Conservation (phyloP, 35 echinoderm and acorn worm species). For the Chiridota heheva region DNA sequence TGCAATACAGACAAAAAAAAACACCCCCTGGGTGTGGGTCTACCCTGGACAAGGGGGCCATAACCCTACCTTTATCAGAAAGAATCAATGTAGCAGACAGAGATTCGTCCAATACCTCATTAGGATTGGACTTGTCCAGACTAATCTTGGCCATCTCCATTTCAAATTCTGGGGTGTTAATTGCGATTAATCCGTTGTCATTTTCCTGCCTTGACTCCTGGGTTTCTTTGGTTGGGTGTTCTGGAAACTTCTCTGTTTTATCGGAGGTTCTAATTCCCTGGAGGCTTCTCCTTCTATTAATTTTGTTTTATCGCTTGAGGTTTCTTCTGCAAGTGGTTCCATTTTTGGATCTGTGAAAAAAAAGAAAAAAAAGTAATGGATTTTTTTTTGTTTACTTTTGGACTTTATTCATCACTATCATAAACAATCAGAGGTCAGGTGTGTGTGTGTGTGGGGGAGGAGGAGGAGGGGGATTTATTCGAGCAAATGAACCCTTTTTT, state of each 20-base stretch:
- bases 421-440: too few relatives aligned
- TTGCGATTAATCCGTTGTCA: constrained; percentile 19
- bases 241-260: not conserved
- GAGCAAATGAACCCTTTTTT: too few relatives aligned
- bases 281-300: constrained; percentile 39
- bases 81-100: constrained; percentile 32
- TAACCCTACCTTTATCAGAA: constrained; percentile 45
- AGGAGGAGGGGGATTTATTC: too few relatives aligned
- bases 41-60: not conserved
- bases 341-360: not conserved
- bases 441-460: too few relatives aligned
- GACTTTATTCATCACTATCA: too few relatives aligned
- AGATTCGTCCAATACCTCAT: constrained; percentile 33
- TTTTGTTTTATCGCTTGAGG: constrained; percentile 1
- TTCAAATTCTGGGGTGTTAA: constrained; percentile 56
- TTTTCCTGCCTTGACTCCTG: not conserved
- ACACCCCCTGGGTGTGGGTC: constrained; percentile 3
- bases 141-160: constrained; percentile 44
- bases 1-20: not conserved
- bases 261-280: not conserved
- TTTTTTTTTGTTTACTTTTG: not conserved
- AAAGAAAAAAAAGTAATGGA: not conserved
- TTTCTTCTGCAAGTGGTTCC: constrained; percentile 26
- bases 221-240: not conserved
- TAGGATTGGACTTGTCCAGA: constrained; percentile 18